Evolutionary conservation across 2,797 vertebrate genomes (phyloP), one percentile per base, ranked within the genome.

Genomic region (Coregonus ussuriensis): DNA sequence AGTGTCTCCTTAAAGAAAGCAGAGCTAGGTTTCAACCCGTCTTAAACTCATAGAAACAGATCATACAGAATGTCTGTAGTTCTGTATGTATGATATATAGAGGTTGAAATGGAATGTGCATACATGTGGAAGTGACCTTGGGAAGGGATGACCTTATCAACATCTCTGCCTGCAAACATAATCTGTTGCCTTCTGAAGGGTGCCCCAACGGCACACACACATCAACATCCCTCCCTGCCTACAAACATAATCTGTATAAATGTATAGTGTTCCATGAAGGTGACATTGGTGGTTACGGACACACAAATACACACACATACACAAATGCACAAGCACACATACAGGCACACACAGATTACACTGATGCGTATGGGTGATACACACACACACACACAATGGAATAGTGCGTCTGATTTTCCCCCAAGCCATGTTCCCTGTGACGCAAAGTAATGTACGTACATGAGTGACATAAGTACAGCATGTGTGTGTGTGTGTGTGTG

Each of bases 141-240:
- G 89, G 86, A 88, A 86, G 83, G 83, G 91, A 88, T 91, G 91
- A 93, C 92, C 92, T 93, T 89, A 93, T 93, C 91, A 92, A 91
- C 90, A 91, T 91, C 87, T 85, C 87, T 77, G 89, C 87, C 91
- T 89, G 91, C 89, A 86, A 90, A 91, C 89, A 91, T 93, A 92
- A 94, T 93, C 91, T 92, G 91, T 89, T 90, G 79, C 88, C 84
- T 92, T 92, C 92, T 91, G 89, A 91, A 93, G 91, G 93, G 91
- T 91, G 93, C 91, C 91, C 87, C 89, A 37, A 75, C 82, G 2
- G 6, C n/a, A n/a, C 56, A 59, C n/a, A 59, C 56, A 59, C n/a
- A n/a, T 3, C 6, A n/a, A 6, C n/a, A 59, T 5, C 16, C 6
- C 18, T 6, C 56, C 53, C 13, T 18, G 4, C 53, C 13, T 54